phyloP scores from a whole-genome alignment of 2,888 invertebrate genomes.

The Germaria angustata region DNA sequence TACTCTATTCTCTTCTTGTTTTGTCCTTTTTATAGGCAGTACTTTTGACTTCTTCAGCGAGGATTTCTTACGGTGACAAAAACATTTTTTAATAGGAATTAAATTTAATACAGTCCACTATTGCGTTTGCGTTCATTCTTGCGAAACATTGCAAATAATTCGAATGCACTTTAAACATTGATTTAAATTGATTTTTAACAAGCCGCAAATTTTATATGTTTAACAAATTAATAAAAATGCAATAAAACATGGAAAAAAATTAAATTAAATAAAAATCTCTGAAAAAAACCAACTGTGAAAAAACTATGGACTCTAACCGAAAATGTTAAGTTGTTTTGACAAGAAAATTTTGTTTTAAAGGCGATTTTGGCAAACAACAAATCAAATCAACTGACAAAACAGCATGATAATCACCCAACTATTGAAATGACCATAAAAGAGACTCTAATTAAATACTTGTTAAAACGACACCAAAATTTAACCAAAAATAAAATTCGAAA shows the following conservation, averaged over 20 bases:
- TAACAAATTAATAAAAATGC: conserved; percentile 66
- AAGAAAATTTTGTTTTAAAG: conserved; percentile 44
- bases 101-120: no score
- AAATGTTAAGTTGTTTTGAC: conserved; percentile 60
- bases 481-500: conserved; percentile 18
- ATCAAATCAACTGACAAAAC: conserved; percentile 64
- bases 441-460: conserved; percentile 66
- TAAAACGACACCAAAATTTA: conserved; percentile 64
- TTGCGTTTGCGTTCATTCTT: background rate
- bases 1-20: no score
- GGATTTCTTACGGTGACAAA: no score
- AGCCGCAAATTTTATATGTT: conserved; percentile 28
- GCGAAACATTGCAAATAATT: background rate
- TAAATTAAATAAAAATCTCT: background rate
- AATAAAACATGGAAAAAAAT: conserved; percentile 50
- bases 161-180: conserved; percentile 20
- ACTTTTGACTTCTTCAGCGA: no score
- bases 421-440: conserved; percentile 64
- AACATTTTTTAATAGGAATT: no score
- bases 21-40: no score
- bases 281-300: conserved; percentile 48
- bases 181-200: conserved; percentile 17
- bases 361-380: conserved; percentile 64
- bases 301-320: conserved; percentile 38
- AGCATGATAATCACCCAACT: conserved; percentile 65